These are phyloP conservation scores for Drosophila ogumai DNA, from an alignment of 1,140 invertebrate genomes.

Conservation along the genomic window DNA sequence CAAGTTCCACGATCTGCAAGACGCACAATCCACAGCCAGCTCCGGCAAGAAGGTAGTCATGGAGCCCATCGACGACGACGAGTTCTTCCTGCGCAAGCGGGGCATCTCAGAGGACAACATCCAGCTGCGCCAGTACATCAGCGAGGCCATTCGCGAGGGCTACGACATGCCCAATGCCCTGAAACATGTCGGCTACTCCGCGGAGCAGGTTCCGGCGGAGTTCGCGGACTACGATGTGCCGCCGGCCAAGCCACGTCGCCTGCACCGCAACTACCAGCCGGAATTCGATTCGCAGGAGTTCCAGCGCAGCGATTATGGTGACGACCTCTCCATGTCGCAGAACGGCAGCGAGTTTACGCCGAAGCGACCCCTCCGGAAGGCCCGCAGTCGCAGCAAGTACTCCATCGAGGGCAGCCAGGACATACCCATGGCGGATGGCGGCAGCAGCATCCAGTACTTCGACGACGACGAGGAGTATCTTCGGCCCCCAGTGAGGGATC, in stretches of 20 bases:
- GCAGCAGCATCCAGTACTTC: conserved; percentile 77
- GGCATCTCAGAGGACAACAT: conserved; percentile 93
- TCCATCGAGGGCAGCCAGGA: conserved; percentile 85
- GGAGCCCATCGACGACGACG: conserved; percentile 94
- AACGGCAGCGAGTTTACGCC: conserved; percentile 82
- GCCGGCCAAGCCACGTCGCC: conserved; percentile 76
- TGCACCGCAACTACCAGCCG: conserved; percentile 69
- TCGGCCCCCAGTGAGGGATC: conserved; percentile 59
- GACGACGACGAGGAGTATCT: conserved; percentile 83
- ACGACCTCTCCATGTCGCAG: conserved; percentile 80
- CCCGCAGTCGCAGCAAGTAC: conserved; percentile 77
- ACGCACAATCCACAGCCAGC: conserved; percentile 83
- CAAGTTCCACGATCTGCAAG: conserved; percentile 74
- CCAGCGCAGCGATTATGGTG: conserved; percentile 79
- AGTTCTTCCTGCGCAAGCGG: conserved; percentile 92
- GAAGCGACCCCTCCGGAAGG: conserved; percentile 77
- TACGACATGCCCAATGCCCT: conserved; percentile 89
- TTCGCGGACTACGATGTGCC: conserved; percentile 80
- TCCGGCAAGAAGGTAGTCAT: conserved; percentile 87
- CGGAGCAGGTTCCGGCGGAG: conserved; percentile 48
- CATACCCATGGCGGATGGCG: conserved; percentile 61
- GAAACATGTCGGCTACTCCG: conserved; percentile 86
- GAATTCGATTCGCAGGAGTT: conserved; percentile 78
- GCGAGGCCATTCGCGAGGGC: conserved; percentile 91
- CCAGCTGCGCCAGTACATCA: conserved; percentile 90